Percentiles rank a stretch among this genome's conserved stretches.
Conservation (phyloP, 2,797 vertebrate species). For the Muscicapa comitata region DNA sequence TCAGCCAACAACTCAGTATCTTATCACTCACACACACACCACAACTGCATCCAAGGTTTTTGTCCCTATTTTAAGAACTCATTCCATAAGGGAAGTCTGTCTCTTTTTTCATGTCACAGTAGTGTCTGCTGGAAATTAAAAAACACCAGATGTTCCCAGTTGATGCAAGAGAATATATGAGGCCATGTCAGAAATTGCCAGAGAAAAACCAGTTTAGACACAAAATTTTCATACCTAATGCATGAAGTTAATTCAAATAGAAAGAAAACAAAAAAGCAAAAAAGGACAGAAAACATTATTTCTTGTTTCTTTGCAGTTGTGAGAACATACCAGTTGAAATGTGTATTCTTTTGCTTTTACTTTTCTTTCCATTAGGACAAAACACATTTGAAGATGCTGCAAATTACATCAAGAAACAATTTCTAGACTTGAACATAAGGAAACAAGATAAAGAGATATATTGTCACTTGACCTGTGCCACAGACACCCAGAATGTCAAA, state of each 20-base stretch:
- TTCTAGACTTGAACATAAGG: slow-evolving; percentile 75
- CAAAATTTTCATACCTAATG: background rate
- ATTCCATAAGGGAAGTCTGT: background rate
- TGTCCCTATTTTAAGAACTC: background rate
- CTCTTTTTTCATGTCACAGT: background rate
- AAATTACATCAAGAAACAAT: slow-evolving; percentile 78
- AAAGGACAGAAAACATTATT: background rate
- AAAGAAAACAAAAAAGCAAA: too few species aligned
- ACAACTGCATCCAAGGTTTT: background rate
- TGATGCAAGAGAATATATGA: background rate
- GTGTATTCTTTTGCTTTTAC: background rate
- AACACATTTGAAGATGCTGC: slow-evolving; percentile 79
- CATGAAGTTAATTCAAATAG: background rate
- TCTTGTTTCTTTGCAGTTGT: background rate
- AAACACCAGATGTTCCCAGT: background rate
- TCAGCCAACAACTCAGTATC: background rate
- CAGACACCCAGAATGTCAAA: slow-evolving; percentile 77
- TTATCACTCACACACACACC: background rate
- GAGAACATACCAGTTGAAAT: background rate
- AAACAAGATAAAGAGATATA: slow-evolving; percentile 79
- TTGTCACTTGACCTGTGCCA: slow-evolving; percentile 76
- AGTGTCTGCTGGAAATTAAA: background rate
- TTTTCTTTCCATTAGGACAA: slow-evolving; percentile 52
- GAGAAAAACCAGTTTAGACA: background rate
- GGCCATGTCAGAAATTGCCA: background rate